A percentile compares a stretch with the other conserved stretches of the same genome.
Conservation (phyloP, 2,113 vertebrate genomes). For the Hippocampus barbouri region DNA sequence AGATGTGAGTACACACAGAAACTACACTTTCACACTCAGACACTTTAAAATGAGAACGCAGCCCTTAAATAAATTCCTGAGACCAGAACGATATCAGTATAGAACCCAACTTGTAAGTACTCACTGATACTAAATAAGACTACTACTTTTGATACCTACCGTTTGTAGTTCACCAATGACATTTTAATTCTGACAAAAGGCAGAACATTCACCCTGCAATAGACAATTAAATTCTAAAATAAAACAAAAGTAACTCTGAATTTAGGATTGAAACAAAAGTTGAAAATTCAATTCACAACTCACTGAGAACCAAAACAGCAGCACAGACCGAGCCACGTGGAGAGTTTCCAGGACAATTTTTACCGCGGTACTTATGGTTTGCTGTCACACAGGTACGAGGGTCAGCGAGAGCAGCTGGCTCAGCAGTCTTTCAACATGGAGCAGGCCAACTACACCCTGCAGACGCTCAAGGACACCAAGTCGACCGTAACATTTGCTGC, state of each 20-base stretch:
- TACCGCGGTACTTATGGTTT: not conserved
- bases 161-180: too few relatives aligned
- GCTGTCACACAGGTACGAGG: slow-evolving; percentile 82
- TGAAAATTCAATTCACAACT: too few relatives aligned
- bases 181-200: too few relatives aligned
- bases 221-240: too few relatives aligned
- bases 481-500: slow-evolving; percentile 81
- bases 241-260: too few relatives aligned
- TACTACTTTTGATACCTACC: too few relatives aligned
- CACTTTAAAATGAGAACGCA: not conserved
- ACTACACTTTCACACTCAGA: not conserved
- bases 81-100: too few relatives aligned
- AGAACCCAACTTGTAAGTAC: too few relatives aligned
- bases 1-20: slow-evolving; percentile 82
- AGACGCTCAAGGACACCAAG: slow-evolving; percentile 95
- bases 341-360: not conserved
- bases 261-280: too few relatives aligned
- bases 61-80: not conserved
- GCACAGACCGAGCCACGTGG: not conserved
- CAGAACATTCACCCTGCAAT: too few relatives aligned
- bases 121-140: too few relatives aligned
- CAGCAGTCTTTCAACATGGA: slow-evolving; percentile 99
- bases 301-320: not conserved
- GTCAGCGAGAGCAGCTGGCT: slow-evolving; percentile 90
- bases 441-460: slow-evolving; percentile 97